Evolutionary conservation across 1,140 invertebrate genomes (phyloP).

Genomic region (Cylas formicarius): DNA sequence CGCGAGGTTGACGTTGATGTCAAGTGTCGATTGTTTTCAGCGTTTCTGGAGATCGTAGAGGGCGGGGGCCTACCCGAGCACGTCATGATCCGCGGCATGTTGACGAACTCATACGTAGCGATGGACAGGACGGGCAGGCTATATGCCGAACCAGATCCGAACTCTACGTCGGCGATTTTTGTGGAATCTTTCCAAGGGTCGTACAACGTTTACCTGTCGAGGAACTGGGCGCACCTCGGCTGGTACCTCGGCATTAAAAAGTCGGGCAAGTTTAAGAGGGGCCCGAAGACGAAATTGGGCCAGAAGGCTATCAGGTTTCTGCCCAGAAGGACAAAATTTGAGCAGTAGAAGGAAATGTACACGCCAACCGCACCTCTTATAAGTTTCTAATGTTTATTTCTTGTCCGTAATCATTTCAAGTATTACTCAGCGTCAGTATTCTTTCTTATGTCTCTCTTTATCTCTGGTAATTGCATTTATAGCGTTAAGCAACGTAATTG

Average conservation of each 20-base stretch:
- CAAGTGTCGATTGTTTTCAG: conserved; percentile 36
- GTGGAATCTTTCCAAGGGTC: conserved; percentile 50
- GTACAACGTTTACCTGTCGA: conserved; percentile 54
- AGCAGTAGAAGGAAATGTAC: no score
- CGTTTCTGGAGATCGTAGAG: conserved; percentile 49
- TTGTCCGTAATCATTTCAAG: no score
- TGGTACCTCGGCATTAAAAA: conserved; percentile 62
- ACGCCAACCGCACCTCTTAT: no score
- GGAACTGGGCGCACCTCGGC: conserved; percentile 50
- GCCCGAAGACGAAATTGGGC: conserved; percentile 49
- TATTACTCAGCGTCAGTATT: no score
- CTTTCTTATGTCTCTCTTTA: no score
- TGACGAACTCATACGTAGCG: conserved; percentile 52
- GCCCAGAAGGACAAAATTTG: conserved; percentile 37
- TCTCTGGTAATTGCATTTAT: no score
- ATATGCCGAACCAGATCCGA: conserved; percentile 50
- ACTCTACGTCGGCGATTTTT: conserved; percentile 51
- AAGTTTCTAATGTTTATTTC: no score
- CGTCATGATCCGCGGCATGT: conserved; percentile 51
- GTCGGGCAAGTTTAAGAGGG: conserved; percentile 53
- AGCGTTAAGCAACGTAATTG: no score
- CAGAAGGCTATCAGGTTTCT: conserved; percentile 59
- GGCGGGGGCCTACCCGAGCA: conserved; percentile 45
- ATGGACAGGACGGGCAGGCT: conserved; percentile 55
- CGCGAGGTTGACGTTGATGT: neutral